A percentile compares a stretch with the other conserved stretches of the same genome.
These are phyloP conservation scores for Spisula subtruncata DNA, from an alignment of 2,888 invertebrate genomes.

Conservation along the genomic window DNA sequence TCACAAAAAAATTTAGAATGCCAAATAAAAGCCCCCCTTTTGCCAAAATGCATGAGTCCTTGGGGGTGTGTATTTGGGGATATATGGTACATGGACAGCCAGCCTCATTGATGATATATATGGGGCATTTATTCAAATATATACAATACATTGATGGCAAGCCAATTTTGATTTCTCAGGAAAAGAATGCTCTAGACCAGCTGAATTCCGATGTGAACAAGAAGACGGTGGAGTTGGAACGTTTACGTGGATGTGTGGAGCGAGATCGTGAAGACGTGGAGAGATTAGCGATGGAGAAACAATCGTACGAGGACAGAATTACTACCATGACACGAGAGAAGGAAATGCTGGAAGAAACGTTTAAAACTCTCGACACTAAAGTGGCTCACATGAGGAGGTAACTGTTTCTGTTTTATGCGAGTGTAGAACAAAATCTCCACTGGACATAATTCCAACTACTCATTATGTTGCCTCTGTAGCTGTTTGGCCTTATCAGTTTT, in stretches of 20 bases:
- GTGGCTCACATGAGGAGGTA: conserved; percentile 83
- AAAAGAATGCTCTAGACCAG: conserved; percentile 82
- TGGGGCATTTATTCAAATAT: no score
- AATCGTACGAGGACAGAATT: conserved; percentile 81
- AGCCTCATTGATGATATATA: no score
- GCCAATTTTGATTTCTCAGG: conserved; percentile 68
- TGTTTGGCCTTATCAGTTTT: no score
- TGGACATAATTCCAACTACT: no score
- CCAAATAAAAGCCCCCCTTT: no score
- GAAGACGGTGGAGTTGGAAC: conserved; percentile 82
- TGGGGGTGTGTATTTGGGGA: no score
- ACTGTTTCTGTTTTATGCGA: neutral
- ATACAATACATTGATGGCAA: neutral
- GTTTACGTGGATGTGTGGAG: conserved; percentile 79
- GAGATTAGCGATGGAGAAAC: conserved; percentile 79
- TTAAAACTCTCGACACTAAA: conserved; percentile 82
- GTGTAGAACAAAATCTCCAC: no score
- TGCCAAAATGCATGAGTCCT: no score
- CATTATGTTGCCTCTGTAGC: no score
- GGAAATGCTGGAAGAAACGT: conserved; percentile 81
- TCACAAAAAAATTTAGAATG: no score
- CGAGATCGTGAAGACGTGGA: conserved; percentile 83
- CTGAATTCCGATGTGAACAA: conserved; percentile 79
- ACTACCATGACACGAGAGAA: conserved; percentile 80
- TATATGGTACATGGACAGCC: no score